Base-by-base conservation (phyloP, 2,797 vertebrate species). In the Coendou prehensilis region DNA sequence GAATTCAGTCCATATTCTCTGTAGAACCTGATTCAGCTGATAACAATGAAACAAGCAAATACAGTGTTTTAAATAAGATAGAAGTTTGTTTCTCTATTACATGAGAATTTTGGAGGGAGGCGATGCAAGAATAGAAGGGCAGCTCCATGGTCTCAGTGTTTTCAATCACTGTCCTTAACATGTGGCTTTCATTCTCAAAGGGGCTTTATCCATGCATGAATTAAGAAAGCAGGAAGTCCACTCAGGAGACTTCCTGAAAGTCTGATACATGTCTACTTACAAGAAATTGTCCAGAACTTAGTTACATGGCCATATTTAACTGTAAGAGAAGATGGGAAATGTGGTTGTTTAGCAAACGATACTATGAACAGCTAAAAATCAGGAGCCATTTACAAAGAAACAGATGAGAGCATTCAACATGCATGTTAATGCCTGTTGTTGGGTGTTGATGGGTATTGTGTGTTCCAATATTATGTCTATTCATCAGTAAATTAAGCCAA, bases 221-320 rank as follows among this genome's bases (percentile, higher is more conserved):
- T 67, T 81, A 79, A 71, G 5, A 61, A 73, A 17, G 52, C 9
- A 92, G n/a, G 45, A 57, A 50, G 13, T 89, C 45, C 13, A 67
- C 63, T 86, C 67, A 95, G 81, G 50, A 59, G 28, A 96, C 20
- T 63, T 94, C 80, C 33, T 86, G 50, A 50, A 95, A 94, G 20
- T 90, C 50, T 47, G 13, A 69, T 71, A n/a, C 64, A 76, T 33
- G n/a, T 87, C 76, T 37, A 37, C 9, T 57, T 79, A 47, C 1
- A 69, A 63, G 33, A 90, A 89, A 89, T 83, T 63, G 6, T 96
- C 71, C 80, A 95, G 84, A 87, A 69, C n/a, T 87, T 81, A 54
- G 17, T 59, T 37, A 57, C 9, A 56, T 26, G 15, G 30, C 23
- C 37, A 45, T 78, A 69, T 73, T 59, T 84, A 89, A 28, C 17